A percentile compares a stretch with the other conserved stretches of the same genome.
Evolutionary conservation across 2,888 invertebrate species (phyloP).

Genomic region (Ectemnius continuus): DNA sequence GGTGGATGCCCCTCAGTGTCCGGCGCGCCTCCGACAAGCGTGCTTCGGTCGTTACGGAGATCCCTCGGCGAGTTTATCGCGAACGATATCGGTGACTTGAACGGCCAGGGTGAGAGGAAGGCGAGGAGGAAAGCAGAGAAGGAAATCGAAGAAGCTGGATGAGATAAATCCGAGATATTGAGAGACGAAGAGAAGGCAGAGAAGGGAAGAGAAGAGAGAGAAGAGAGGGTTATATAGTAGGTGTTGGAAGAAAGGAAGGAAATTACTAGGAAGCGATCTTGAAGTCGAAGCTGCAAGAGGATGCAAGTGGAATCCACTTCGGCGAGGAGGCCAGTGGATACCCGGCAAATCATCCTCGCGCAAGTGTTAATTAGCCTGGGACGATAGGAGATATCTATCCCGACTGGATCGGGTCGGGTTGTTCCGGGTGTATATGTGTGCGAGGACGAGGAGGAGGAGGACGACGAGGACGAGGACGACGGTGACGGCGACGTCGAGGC

Average conservation of each 20-base stretch:
- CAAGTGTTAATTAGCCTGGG: not conserved
- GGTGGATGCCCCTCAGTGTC: slow-evolving; percentile 78
- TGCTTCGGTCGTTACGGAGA: slow-evolving; percentile 72
- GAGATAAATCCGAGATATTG: not conserved
- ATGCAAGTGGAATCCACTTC: slow-evolving; percentile 26
- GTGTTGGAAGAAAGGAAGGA: not conserved
- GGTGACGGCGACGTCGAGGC: not conserved
- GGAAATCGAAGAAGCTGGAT: not conserved
- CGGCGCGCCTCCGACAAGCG: slow-evolving; percentile 78
- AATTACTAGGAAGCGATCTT: not conserved
- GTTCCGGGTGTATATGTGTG: not conserved
- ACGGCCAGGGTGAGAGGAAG: slow-evolving; percentile 1
- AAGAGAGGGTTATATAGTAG: slow-evolving; percentile 8
- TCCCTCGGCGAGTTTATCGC: slow-evolving; percentile 58
- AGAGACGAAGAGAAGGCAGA: too few relatives aligned
- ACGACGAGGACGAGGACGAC: not conserved
- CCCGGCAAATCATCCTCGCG: not conserved
- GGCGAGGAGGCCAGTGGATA: slow-evolving; percentile 13
- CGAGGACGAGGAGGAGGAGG: not conserved
- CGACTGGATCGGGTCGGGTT: not conserved
- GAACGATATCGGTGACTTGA: slow-evolving; percentile 4
- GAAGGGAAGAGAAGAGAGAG: not conserved
- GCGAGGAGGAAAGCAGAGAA: not conserved
- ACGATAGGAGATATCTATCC: slow-evolving; percentile 10
- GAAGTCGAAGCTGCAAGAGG: slow-evolving; percentile 21